Evolutionary conservation across 2,113 vertebrate species (phyloP).

Genomic region (Riparia riparia): DNA sequence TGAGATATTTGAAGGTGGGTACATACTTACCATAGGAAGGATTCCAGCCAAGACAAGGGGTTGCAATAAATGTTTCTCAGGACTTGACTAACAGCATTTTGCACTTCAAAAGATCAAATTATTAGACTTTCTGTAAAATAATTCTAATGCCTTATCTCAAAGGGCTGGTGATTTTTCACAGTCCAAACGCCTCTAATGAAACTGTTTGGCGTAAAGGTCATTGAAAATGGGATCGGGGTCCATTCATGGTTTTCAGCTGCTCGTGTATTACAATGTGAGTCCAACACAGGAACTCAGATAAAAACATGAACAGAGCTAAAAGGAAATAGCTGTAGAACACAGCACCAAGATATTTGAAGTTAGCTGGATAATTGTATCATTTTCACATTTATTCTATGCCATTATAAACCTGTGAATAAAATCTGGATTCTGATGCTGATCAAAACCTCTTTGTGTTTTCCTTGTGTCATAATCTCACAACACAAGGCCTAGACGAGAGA

Average conservation of each 20-base stretch:
- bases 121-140: not conserved
- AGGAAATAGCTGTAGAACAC: not conserved
- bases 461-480: not conserved
- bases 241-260: not conserved
- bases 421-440: not conserved
- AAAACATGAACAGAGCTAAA: not conserved
- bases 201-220: not conserved
- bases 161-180: slow-evolving; percentile 4
- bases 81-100: not conserved
- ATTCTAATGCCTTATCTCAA: not conserved
- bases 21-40: not conserved
- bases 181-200: not conserved
- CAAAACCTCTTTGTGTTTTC: not conserved
- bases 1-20: not conserved
- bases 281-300: not conserved
- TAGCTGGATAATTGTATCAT: not conserved
- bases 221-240: not conserved
- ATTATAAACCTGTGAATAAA: not conserved
- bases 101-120: not conserved
- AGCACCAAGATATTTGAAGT: not conserved
- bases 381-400: not conserved
- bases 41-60: not conserved
- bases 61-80: not conserved
- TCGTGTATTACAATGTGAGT: not conserved
- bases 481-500: not conserved